phyloP scores from a whole-genome alignment of 2,113 vertebrate species.

The Passerina amoena region DNA sequence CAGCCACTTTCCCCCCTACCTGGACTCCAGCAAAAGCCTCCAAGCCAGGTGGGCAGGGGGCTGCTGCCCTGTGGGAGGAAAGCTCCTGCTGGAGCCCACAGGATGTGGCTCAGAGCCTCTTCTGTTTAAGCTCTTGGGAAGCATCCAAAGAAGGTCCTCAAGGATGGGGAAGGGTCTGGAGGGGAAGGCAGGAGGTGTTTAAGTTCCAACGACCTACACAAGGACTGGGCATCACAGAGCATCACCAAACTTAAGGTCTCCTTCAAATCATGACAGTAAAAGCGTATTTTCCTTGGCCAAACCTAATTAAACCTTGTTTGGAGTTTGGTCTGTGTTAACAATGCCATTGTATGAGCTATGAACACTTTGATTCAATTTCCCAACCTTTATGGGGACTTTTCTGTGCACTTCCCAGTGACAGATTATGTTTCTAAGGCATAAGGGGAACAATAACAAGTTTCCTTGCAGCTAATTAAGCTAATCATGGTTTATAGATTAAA shows the following conservation, averaged over 20 bases:
- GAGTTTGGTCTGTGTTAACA: not conserved
- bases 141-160: not conserved
- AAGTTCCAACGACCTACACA: rapidly evolving
- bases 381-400: conserved; percentile 20
- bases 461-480: conserved; percentile 50
- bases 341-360: not conserved
- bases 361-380: conserved; percentile 1
- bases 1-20: not conserved
- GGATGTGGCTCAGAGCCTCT: not conserved
- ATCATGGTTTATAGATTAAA: not conserved
- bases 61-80: not conserved
- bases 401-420: not conserved
- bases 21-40: not conserved
- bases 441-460: conserved; percentile 30
- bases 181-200: not conserved
- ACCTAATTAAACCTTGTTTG: not conserved
- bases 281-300: not conserved
- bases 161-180: not conserved
- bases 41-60: not conserved
- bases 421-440: not conserved
- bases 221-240: rapidly evolving
- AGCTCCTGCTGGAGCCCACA: not conserved
- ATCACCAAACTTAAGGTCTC: not conserved
- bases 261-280: not conserved
- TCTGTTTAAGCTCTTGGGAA: not conserved